Conservation (phyloP, 2,113 vertebrate species). For the Tyto alba region DNA sequence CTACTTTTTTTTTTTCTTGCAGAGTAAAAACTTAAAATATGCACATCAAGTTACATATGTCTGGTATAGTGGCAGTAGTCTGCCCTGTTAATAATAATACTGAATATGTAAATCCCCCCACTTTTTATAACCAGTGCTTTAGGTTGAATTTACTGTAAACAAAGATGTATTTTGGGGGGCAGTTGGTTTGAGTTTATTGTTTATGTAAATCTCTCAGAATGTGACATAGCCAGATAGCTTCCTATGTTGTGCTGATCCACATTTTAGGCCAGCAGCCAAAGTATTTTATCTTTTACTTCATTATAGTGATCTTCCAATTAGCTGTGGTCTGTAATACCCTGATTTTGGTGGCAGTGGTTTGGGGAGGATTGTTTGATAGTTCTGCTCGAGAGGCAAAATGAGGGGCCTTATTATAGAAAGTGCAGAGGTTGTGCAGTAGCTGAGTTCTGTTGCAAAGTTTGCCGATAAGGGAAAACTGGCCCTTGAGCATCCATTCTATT, state of each 20-base stretch:
- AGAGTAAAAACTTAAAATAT: neutral
- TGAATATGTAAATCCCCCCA: conserved; percentile 65
- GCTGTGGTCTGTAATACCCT: conserved; percentile 96
- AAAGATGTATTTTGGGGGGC: conserved; percentile 90
- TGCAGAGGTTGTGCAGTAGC: conserved; percentile 92
- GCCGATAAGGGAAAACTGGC: conserved; percentile 99
- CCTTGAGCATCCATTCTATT: conserved; percentile 99
- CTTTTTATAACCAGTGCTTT: conserved; percentile 52
- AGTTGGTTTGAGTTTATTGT: conserved; percentile 95
- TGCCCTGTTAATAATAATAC: conserved; percentile 58
- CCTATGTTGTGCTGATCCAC: conserved; percentile 98
- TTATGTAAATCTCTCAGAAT: conserved; percentile 99
- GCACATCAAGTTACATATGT: neutral
- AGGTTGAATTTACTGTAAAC: conserved; percentile 89
- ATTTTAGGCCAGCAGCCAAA: conserved; percentile 98
- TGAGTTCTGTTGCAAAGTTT: conserved; percentile 99
- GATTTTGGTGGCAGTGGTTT: conserved; percentile 93
- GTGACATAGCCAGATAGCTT: conserved; percentile 99
- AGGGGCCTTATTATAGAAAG: conserved; percentile 98
- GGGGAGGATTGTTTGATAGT: conserved; percentile 96
- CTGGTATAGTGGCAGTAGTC: conserved; percentile 17
- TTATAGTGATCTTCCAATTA: conserved; percentile 99
- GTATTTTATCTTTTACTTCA: conserved; percentile 99
- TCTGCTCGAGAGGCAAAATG: conserved; percentile 99
- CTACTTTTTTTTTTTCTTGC: neutral